A percentile compares a stretch with the other conserved stretches of the same genome.
Conservation (phyloP, 2,888 invertebrate genomes). For the Platerodrilus igneus region DNA sequence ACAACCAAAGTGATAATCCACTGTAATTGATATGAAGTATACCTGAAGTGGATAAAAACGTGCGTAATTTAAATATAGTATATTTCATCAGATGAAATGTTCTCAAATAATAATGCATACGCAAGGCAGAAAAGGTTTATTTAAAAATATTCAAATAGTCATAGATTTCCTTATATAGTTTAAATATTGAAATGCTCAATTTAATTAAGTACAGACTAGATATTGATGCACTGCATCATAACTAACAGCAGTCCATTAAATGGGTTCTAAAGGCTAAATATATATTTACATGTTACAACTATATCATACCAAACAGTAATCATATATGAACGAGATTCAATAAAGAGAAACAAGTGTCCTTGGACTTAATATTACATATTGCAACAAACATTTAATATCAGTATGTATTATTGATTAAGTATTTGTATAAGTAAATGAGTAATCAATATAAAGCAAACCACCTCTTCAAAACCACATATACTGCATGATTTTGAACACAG, state of each 20-base stretch:
- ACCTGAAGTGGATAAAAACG: too few relatives aligned
- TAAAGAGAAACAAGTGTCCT: conserved; percentile 10
- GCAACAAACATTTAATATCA: conserved; percentile 10
- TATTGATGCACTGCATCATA: conserved; percentile 43
- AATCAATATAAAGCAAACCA: conserved; percentile 22
- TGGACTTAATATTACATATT: conserved; percentile 8
- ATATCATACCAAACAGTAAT: conserved; percentile 20
- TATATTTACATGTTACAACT: conserved; percentile 28
- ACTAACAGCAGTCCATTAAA: conserved; percentile 43
- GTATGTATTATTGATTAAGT: conserved; percentile 15
- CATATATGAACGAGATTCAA: conserved; percentile 17
- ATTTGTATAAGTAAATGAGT: conserved; percentile 20
- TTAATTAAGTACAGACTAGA: conserved; percentile 48
- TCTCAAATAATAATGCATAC: conserved; percentile 9
- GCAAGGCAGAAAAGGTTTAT: conserved; percentile 34
- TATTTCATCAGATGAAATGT: too few relatives aligned
- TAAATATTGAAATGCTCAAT: conserved; percentile 39
- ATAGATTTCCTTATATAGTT: conserved; percentile 32
- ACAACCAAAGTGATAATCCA: too few relatives aligned
- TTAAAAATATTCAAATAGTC: conserved; percentile 34
- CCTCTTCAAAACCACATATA: conserved; percentile 10
- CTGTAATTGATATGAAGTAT: too few relatives aligned
- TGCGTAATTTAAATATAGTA: too few relatives aligned
- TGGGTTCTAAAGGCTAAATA: conserved; percentile 37
- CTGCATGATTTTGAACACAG: conserved; percentile 15